phyloP scores from a whole-genome alignment of 2,888 invertebrate species.

The Octonoba sinensis region DNA sequence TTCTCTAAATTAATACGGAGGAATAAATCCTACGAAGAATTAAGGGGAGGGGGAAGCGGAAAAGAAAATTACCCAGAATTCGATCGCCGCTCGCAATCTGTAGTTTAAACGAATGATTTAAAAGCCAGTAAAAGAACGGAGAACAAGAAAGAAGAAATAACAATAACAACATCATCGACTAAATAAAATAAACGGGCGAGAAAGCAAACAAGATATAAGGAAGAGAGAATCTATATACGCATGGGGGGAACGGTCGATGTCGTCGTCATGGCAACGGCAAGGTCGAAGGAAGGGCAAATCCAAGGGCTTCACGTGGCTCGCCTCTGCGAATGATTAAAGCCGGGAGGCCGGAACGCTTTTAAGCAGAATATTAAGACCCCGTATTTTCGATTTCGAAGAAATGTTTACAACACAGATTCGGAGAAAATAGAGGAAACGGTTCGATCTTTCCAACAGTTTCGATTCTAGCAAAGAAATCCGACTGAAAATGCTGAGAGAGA shows the following conservation, averaged over 20 bases:
- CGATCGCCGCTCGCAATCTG: conserved; percentile 3
- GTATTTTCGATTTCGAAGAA: no score
- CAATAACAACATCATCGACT: conserved; percentile 50
- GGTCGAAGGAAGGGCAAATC: conserved; percentile 56
- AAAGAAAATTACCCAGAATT: conserved; percentile 9
- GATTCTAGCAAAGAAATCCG: no score
- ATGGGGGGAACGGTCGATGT: conserved; percentile 46
- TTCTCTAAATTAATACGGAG: no score
- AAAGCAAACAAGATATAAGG: conserved; percentile 51
- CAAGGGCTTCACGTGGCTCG: conserved; percentile 20
- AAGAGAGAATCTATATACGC: conserved; percentile 38
- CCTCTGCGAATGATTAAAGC: no score
- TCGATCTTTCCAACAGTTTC: no score
- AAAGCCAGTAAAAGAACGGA: conserved; percentile 1
- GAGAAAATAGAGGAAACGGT: no score
- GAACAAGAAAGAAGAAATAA: conserved; percentile 29
- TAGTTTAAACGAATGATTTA: background rate
- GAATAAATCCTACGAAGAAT: no score
- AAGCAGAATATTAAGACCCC: no score
- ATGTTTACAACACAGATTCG: no score
- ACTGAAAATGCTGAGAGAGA: no score
- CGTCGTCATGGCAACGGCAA: conserved; percentile 39
- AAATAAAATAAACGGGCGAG: conserved; percentile 46
- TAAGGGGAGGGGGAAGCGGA: no score
- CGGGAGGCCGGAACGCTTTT: no score